Percentiles rank a stretch among this genome's conserved stretches.
Evolutionary conservation across 2,113 vertebrate species (phyloP).

Genomic region (Piaya cayana): DNA sequence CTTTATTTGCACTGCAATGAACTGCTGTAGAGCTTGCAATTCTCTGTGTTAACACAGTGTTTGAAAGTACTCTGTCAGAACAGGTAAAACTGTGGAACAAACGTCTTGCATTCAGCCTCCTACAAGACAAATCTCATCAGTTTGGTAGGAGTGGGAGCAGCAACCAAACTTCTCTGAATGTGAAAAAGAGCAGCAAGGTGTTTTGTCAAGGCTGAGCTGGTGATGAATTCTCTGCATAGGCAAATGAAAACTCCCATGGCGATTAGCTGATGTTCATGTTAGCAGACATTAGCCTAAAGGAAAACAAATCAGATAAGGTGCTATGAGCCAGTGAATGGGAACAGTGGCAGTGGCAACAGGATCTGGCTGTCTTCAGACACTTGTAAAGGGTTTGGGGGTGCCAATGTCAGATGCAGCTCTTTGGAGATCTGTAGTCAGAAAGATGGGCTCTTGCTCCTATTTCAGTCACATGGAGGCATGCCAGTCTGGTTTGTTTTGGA

Average conservation of each 20-base stretch:
- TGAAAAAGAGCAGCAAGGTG: not conserved
- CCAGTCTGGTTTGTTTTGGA: not conserved
- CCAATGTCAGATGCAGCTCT: not conserved
- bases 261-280: not conserved
- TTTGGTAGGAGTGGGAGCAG: not conserved
- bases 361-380: not conserved
- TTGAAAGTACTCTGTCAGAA: not conserved
- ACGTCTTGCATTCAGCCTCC: not conserved
- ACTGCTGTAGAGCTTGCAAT: not conserved
- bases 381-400: not conserved
- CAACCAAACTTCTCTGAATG: not conserved
- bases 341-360: accelerated
- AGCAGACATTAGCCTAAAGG: not conserved
- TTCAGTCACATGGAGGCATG: accelerated
- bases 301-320: not conserved
- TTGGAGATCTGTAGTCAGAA: not conserved
- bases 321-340: not conserved
- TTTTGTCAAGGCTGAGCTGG: not conserved
- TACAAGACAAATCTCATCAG: not conserved
- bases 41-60: accelerated
- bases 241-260: not conserved
- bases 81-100: not conserved
- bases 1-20: not conserved
- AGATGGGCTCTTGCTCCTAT: not conserved
- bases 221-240: not conserved